Percentiles rank a stretch among this genome's conserved stretches.
phyloP scores from a whole-genome alignment of 2,888 invertebrate genomes.

The Netelia inedita region DNA sequence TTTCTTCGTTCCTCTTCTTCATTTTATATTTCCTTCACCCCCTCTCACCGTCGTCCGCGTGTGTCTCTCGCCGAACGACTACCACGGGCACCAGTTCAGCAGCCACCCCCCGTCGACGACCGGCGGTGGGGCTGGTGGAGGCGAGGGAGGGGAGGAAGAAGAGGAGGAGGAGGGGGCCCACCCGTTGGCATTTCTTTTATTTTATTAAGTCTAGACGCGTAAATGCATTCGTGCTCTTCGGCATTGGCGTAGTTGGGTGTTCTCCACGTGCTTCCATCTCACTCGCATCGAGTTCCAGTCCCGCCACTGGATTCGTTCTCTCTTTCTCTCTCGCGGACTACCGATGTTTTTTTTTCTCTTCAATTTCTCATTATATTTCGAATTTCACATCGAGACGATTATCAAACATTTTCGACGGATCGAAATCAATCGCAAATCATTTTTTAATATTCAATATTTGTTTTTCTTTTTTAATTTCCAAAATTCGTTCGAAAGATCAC shows the following conservation, averaged over 20 bases:
- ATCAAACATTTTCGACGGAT: neutral
- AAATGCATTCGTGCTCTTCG: constrained; percentile 83
- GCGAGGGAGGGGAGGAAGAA: neutral
- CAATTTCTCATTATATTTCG: constrained; percentile 10
- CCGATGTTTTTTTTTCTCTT: constrained; percentile 29
- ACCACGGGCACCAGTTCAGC: constrained; percentile 56
- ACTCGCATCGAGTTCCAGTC: constrained; percentile 36
- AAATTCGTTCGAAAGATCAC: too few species aligned
- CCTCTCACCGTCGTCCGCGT: constrained; percentile 45
- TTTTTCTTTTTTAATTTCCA: too few species aligned
- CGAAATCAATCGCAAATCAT: too few species aligned
- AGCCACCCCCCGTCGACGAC: constrained; percentile 63
- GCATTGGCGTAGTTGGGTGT: constrained; percentile 80
- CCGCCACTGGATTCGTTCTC: constrained; percentile 20
- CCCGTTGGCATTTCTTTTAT: constrained; percentile 82
- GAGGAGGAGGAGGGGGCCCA: constrained; percentile 71
- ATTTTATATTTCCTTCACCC: constrained; percentile 54
- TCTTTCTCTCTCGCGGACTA: constrained; percentile 2
- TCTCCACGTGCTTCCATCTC: constrained; percentile 64
- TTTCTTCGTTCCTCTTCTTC: constrained; percentile 33
- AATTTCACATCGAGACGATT: neutral
- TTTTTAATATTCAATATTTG: too few species aligned
- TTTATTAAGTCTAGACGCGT: constrained; percentile 85
- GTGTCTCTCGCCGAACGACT: constrained; percentile 53
- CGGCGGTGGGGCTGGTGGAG: constrained; percentile 11